Evolutionary conservation across 2,888 invertebrate genomes (phyloP), one percentile per base, ranked within the genome.

Genomic region (Frankliniella intonsa): DNA sequence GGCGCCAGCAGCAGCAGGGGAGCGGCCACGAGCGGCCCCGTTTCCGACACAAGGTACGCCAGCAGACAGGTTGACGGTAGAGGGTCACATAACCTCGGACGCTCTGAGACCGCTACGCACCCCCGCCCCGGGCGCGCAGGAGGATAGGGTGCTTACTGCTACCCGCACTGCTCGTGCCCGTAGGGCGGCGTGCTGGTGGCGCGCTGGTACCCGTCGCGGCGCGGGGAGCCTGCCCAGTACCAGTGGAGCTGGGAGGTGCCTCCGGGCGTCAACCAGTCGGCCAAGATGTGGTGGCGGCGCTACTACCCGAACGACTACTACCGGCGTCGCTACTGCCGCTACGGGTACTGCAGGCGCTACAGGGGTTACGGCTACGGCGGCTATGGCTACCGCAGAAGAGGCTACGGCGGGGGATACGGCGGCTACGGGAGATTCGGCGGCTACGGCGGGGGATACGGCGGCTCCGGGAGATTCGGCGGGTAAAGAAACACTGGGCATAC

Each of bases 241-340:
- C 69, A 76, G 69, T 76, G 69, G 69, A 22, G 25, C 69, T 76
- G 69, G 69, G 69, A 76, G 69, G 25, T 76, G 25, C 69, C 69
- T 22, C 69, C 69, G 22, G 69, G 69, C 9, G 69, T 76, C 22
- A 76, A 76, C 69, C 69, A 76, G 69, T 76, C 69, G 22, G 69
- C 69, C 25, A 76, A 76, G 69, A 8, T 25, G 69, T 76, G 69
- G 69, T 76, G 25, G 25, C 69, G 69, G 69, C 69, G 22, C 22
- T 76, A 76, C 25, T 76, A 76, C 69, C 69, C 69, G 69, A 12
- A 76, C 22, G 22, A 76, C 69, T 25, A 76, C 69, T 25, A 12
- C 22, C 25, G 12, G 7, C 25, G 25, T 22, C 25, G 12, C n/a
- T 22, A 22, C 69, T 22, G 25, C 69, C 25, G 25, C 69, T 76